Percentiles rank a stretch among this genome's conserved stretches.
Conservation (phyloP, 2,888 invertebrate species). For the Tenthredo notha region DNA sequence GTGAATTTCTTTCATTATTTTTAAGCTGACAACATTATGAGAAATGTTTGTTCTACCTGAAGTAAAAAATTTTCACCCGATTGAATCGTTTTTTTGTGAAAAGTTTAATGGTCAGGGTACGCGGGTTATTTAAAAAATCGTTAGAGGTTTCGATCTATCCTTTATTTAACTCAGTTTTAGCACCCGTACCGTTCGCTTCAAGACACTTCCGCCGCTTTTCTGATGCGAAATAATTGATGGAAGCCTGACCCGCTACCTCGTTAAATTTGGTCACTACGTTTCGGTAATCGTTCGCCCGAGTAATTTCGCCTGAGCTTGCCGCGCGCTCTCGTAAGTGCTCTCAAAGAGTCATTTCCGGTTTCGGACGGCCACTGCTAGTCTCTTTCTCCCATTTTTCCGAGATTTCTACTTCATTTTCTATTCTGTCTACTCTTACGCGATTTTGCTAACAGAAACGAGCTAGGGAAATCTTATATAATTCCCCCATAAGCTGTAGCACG, state of each 20-base stretch:
- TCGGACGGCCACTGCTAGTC: not conserved
- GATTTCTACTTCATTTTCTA: not conserved
- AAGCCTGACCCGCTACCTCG: slow-evolving; percentile 38
- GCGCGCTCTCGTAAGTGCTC: slow-evolving; percentile 27
- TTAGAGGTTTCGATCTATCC: slow-evolving; percentile 27
- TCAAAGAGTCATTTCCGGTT: slow-evolving; percentile 46
- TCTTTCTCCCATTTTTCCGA: not conserved
- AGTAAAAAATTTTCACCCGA: too few relatives aligned
- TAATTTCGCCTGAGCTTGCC: slow-evolving; percentile 34
- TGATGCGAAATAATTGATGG: slow-evolving; percentile 46
- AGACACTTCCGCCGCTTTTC: slow-evolving; percentile 48
- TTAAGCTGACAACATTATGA: not conserved
- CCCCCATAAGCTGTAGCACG: not conserved
- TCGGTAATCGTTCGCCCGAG: slow-evolving; percentile 36
- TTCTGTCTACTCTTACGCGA: not conserved
- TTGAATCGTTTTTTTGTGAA: not conserved
- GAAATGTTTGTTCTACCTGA: not conserved
- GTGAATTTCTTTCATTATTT: not conserved
- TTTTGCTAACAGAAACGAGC: not conserved
- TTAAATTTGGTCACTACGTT: slow-evolving; percentile 42
- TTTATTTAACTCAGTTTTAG: slow-evolving; percentile 44
- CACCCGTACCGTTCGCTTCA: slow-evolving; percentile 36
- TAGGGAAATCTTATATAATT: not conserved
- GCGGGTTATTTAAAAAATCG: slow-evolving; percentile 8
- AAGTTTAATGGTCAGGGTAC: not conserved